A percentile compares a stretch with the other conserved stretches of the same genome.
These are phyloP conservation scores for Tubulanus polymorphus DNA, from an alignment of 2,888 invertebrate genomes.

Conservation along the genomic window DNA sequence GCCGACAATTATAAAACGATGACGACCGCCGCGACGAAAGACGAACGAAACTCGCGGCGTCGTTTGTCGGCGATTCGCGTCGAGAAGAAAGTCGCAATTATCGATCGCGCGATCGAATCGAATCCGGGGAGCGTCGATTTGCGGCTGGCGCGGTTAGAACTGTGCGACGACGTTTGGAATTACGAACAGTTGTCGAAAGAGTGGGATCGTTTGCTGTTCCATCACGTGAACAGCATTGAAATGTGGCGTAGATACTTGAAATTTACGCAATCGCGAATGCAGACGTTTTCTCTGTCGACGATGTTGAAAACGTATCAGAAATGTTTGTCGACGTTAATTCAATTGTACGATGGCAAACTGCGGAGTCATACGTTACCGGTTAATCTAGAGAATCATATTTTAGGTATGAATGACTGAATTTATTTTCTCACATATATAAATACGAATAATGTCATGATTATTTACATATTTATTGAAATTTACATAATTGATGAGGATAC, in stretches of 20 bases:
- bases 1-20: background rate
- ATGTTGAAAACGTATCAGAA: slow-evolving; percentile 45
- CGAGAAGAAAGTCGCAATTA: slow-evolving; percentile 53
- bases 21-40: slow-evolving; percentile 8
- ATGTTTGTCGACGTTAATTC: slow-evolving; percentile 43
- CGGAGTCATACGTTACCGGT: slow-evolving; percentile 38
- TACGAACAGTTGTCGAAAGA: slow-evolving; percentile 40
- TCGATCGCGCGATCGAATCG: slow-evolving; percentile 51
- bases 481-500: too few species aligned
- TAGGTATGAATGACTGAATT: slow-evolving; percentile 2
- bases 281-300: slow-evolving; percentile 43
- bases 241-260: slow-evolving; percentile 52
- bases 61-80: slow-evolving; percentile 22
- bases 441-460: too few species aligned
- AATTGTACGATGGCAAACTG: slow-evolving; percentile 44
- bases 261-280: slow-evolving; percentile 48
- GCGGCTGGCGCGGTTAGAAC: slow-evolving; percentile 42
- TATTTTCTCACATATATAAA: too few species aligned
- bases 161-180: slow-evolving; percentile 46
- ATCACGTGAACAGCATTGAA: slow-evolving; percentile 46
- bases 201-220: slow-evolving; percentile 52
- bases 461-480: too few species aligned
- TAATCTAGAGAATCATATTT: slow-evolving; percentile 31
- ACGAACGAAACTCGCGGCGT: background rate
- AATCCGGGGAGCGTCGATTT: slow-evolving; percentile 51